Evolutionary conservation across 2,113 vertebrate species (phyloP).

Genomic region (crab-eating macaque (Macaca fascicularis)): DNA sequence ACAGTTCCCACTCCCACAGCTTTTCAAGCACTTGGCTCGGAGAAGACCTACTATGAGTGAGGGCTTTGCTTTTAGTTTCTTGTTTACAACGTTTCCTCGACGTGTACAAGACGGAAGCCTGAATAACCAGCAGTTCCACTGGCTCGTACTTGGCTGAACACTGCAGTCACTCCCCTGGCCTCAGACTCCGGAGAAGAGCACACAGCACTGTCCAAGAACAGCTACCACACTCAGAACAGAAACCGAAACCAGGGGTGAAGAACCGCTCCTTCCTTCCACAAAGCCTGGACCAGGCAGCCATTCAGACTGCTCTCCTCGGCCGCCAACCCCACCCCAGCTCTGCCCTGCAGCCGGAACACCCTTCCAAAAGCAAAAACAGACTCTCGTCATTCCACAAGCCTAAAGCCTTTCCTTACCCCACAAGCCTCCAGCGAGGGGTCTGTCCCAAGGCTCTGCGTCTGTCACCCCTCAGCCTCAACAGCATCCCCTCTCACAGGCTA

Average conservation of each 20-base stretch:
- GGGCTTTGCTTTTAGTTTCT: constrained; percentile 35
- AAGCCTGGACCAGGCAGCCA: neutral
- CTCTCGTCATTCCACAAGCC: neutral
- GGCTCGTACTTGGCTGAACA: neutral
- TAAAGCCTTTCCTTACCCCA: neutral
- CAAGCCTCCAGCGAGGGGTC: neutral
- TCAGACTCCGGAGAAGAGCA: neutral
- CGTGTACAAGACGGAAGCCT: neutral
- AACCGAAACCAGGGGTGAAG: constrained; percentile 24
- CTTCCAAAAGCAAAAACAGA: neutral
- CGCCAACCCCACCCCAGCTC: neutral
- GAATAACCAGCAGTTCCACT: neutral
- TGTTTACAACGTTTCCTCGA: neutral
- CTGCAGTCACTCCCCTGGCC: neutral
- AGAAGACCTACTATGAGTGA: constrained; percentile 9
- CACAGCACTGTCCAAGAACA: neutral
- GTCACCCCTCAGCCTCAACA: neutral
- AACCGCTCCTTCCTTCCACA: constrained; percentile 42
- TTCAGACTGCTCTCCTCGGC: neutral
- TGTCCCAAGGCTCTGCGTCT: neutral
- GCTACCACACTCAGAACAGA: neutral
- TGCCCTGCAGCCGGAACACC: neutral
- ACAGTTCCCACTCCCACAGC: neutral
- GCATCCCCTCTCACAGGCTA: neutral
- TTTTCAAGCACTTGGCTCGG: constrained; percentile 44